Evolutionary conservation across 1,140 invertebrate species (phyloP).

Genomic region (Caenorhabditis inopinata): DNA sequence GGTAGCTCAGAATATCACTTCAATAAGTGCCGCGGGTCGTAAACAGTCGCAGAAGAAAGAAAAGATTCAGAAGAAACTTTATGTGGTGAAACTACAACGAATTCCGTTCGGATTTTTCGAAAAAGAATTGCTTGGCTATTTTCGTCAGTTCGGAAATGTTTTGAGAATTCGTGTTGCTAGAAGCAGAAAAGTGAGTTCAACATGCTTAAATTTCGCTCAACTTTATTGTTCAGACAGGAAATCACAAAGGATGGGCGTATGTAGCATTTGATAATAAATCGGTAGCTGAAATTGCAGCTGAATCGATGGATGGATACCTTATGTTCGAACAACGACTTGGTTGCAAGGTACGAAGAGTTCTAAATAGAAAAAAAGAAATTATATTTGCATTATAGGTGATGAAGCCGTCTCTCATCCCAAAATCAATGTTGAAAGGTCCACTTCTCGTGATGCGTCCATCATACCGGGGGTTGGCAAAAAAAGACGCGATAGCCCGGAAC

Average conservation of each 20-base stretch:
- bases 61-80: constrained; percentile 18
- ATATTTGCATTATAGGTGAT: constrained; percentile 37
- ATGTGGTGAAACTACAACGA: constrained; percentile 34
- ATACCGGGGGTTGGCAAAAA: constrained; percentile 1
- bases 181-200: constrained; percentile 37
- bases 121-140: constrained; percentile 40
- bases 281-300: constrained; percentile 47
- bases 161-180: constrained; percentile 39
- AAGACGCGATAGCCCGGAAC: constrained; percentile 10
- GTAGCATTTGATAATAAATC: constrained; percentile 41
- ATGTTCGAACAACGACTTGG: constrained; percentile 50
- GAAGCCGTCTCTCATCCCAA: constrained; percentile 1
- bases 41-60: neutral
- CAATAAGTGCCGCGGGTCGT: neutral
- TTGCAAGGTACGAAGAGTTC: neutral
- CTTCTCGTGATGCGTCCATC: constrained; percentile 21
- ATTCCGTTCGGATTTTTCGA: constrained; percentile 46
- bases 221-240: constrained; percentile 43
- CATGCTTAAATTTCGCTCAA: neutral
- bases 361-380: neutral
- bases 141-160: constrained; percentile 46
- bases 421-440: constrained; percentile 31
- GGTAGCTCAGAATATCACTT: neutral
- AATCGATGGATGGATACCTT: constrained; percentile 50
- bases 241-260: constrained; percentile 43